phyloP scores from a whole-genome alignment of 1,140 invertebrate species.

The Geopemphigus sp. region DNA sequence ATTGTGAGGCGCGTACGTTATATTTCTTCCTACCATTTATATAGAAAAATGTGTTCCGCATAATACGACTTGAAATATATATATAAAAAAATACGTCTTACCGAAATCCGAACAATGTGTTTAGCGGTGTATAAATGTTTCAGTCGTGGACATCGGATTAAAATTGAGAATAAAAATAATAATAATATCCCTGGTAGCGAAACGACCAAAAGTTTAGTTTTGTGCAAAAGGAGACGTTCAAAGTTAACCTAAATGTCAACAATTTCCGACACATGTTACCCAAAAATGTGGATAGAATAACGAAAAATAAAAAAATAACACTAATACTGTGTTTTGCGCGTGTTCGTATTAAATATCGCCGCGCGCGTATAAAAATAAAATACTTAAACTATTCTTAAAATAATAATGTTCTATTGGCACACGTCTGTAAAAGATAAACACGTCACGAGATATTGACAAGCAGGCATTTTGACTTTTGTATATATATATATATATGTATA shows the following conservation, averaged over 20 bases:
- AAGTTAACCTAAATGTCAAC: slow-evolving; percentile 36
- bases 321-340: neutral
- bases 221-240: neutral
- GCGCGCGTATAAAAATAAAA: neutral
- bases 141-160: neutral
- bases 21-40: neutral
- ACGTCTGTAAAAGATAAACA: neutral
- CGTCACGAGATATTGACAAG: neutral
- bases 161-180: slow-evolving; percentile 12
- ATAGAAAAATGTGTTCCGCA: neutral
- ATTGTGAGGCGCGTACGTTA: too few relatives aligned
- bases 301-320: neutral
- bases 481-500: too few relatives aligned
- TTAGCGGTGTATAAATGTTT: slow-evolving; percentile 15
- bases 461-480: neutral
- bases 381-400: neutral
- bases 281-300: neutral
- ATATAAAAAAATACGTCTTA: neutral
- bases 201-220: neutral
- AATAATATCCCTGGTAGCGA: neutral
- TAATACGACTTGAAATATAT: neutral
- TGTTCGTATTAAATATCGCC: neutral
- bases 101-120: slow-evolving; percentile 10
- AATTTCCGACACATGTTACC: slow-evolving; percentile 32
- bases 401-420: slow-evolving; percentile 17